Evolutionary conservation across 2,888 invertebrate genomes (phyloP).

Genomic region (Apotomis capreana): DNA sequence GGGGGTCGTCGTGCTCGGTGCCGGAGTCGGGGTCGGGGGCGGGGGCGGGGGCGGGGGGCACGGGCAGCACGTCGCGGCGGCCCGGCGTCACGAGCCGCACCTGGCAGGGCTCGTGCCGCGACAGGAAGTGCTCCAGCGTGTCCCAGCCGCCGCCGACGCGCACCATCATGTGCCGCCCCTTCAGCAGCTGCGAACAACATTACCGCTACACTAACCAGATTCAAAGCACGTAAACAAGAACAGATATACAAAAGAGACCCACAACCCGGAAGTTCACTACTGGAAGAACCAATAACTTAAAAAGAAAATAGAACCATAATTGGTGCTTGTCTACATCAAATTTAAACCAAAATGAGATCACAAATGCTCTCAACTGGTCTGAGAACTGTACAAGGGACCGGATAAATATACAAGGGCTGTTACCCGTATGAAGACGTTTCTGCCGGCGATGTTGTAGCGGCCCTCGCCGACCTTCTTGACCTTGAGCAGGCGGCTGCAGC

Average conservation of each 20-base stretch:
- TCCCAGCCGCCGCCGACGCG: conserved; percentile 97
- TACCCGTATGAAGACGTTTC: conserved; percentile 94
- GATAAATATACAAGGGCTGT: conserved; percentile 42
- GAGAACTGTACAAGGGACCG: background rate
- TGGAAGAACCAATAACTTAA: background rate
- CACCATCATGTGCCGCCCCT: conserved; percentile 97
- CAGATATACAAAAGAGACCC: background rate
- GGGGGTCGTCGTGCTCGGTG: conserved; percentile 37
- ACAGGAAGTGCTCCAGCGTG: conserved; percentile 95
- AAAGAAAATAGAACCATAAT: background rate
- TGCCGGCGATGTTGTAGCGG: conserved; percentile 92
- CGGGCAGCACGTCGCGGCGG: conserved; percentile 62
- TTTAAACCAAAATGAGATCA: background rate
- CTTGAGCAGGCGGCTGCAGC: conserved; percentile 88
- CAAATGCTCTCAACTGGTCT: background rate
- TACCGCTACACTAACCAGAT: background rate
- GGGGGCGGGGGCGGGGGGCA: conserved; percentile 47
- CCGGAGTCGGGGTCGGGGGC: conserved; percentile 40
- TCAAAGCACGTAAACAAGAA: background rate
- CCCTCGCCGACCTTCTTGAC: conserved; percentile 93
- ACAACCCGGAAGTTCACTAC: background rate
- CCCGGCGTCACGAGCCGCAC: conserved; percentile 83
- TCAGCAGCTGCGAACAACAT: conserved; percentile 86
- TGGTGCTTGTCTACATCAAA: background rate
- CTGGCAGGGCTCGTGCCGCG: conserved; percentile 94